Conservation (phyloP, 1,140 invertebrate genomes). For the Trachelipus rathkii region DNA sequence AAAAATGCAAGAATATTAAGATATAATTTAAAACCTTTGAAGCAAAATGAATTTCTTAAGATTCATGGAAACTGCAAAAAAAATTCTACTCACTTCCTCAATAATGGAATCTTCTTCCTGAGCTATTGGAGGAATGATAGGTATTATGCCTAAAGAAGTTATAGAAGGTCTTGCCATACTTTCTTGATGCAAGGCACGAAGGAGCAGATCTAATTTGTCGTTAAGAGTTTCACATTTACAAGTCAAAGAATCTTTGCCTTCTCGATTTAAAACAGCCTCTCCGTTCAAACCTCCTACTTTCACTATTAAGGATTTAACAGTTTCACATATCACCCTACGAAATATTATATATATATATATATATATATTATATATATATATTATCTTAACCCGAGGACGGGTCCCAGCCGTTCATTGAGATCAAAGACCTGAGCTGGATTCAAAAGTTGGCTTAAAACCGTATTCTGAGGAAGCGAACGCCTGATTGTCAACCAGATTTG, state of each 20-base stretch:
- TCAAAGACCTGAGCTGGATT: conserved; percentile 98
- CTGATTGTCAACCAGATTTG: conserved; percentile 95
- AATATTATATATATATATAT: too few species aligned
- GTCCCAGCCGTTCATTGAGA: conserved; percentile 78
- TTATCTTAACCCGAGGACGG: conserved; percentile 68
- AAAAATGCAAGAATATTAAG: too few species aligned
- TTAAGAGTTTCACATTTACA: conserved; percentile 69
- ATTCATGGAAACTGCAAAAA: too few species aligned
- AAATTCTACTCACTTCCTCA: conserved; percentile 45
- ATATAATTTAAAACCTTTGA: too few species aligned
- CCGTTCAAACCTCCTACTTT: conserved; percentile 52
- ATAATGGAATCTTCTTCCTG: conserved; percentile 32
- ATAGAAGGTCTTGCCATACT: conserved; percentile 47
- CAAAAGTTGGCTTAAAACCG: conserved; percentile 92
- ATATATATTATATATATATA: too few species aligned
- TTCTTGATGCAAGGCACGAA: conserved; percentile 68
- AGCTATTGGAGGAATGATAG: conserved; percentile 19
- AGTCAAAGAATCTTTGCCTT: conserved; percentile 51
- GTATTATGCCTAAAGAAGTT: not conserved
- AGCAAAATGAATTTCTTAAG: too few species aligned
- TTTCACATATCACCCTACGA: conserved; percentile 63
- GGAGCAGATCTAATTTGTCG: conserved; percentile 69
- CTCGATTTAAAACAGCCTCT: conserved; percentile 53
- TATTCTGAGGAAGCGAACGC: conserved; percentile 85
- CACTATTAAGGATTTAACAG: conserved; percentile 70